Percentiles rank a stretch among this genome's conserved stretches.
phyloP scores from a whole-genome alignment of 2,797 vertebrate species.

The Heliangelus exortis region DNA sequence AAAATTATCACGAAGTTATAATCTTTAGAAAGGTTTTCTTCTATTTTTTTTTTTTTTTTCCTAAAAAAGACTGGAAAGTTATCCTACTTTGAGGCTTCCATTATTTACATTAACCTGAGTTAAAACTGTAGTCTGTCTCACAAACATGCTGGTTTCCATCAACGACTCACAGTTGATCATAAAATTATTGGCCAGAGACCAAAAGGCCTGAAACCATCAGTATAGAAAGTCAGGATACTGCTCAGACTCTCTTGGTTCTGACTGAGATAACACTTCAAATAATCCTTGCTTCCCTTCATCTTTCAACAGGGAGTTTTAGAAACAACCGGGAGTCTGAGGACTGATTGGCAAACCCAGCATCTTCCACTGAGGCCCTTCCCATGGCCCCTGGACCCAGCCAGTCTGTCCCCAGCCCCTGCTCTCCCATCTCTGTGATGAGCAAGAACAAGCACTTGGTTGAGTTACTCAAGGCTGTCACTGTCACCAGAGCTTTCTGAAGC shows the following conservation, averaged over 20 bases:
- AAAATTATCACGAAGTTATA: not conserved
- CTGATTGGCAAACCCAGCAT: not conserved
- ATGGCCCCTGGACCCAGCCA: not conserved
- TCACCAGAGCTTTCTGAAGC: not conserved
- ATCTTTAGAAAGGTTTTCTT: not conserved
- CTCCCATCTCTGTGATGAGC: not conserved
- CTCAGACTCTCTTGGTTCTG: not conserved
- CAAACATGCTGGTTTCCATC: not conserved
- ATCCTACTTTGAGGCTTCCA: not conserved
- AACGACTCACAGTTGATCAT: not conserved
- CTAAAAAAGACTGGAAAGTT: not conserved
- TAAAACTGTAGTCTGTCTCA: not conserved
- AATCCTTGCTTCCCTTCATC: not conserved
- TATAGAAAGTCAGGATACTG: not conserved
- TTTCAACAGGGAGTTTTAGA: constrained; percentile 38
- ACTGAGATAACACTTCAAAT: not conserved
- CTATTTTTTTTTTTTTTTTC: not conserved
- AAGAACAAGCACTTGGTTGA: not conserved
- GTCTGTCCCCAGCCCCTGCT: too few relatives aligned
- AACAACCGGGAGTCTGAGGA: not conserved
- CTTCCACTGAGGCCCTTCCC: not conserved
- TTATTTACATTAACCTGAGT: too few relatives aligned
- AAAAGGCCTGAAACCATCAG: not conserved
- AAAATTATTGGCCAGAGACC: not conserved
- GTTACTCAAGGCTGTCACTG: not conserved